These are phyloP conservation scores for Cercocebus atys DNA, from an alignment of 2,113 vertebrate species.

Conservation along the genomic window DNA sequence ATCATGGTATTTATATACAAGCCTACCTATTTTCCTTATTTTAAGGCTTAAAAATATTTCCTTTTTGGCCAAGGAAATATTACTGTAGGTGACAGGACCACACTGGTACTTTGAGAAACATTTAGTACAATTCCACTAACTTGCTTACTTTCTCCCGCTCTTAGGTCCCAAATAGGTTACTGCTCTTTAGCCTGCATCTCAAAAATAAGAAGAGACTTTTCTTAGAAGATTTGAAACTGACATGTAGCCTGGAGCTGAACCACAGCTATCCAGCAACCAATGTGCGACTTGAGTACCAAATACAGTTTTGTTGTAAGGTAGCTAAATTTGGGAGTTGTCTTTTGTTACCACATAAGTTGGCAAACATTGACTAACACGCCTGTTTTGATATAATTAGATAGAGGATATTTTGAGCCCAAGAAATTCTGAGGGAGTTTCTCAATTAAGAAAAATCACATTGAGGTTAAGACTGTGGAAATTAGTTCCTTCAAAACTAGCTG, in stretches of 20 bases:
- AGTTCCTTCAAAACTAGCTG: background rate
- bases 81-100: background rate
- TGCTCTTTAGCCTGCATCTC: background rate
- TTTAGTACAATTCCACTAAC: fast-evolving
- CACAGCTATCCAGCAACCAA: background rate
- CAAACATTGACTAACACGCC: background rate
- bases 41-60: background rate
- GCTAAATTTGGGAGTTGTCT: background rate
- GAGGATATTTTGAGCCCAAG: background rate
- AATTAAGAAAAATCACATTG: background rate
- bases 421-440: background rate
- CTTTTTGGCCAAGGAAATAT: background rate
- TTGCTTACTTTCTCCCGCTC: background rate
- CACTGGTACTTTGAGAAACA: background rate
- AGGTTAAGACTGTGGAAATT: background rate
- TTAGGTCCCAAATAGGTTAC: background rate
- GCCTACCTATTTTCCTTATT: background rate
- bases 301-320: background rate
- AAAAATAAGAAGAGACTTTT: background rate
- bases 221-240: background rate
- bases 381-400: background rate
- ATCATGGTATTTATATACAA: background rate
- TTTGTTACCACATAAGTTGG: background rate
- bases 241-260: background rate
- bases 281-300: background rate